Conservation (phyloP, 92 coral and sea anemone species). For the Virgularia gustaviana region DNA sequence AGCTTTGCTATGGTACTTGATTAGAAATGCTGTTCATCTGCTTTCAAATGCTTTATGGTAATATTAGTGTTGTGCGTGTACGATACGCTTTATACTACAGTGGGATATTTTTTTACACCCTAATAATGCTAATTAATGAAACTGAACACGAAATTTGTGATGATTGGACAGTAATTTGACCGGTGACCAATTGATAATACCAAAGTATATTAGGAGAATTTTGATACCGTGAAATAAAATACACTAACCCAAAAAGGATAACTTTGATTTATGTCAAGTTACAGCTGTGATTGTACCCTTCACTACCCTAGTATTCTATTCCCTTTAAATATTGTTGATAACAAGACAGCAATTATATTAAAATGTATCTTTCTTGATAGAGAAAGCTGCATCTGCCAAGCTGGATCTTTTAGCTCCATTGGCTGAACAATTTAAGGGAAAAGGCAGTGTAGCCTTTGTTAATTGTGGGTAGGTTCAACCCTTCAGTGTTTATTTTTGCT, state of each 20-base stretch:
- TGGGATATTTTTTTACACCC: not conserved
- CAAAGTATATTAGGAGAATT: not conserved
- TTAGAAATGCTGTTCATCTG: not conserved
- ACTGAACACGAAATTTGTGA: not conserved
- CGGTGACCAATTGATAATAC: too few relatives aligned
- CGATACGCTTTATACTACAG: not conserved
- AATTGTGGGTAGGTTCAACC: constrained; percentile 84
- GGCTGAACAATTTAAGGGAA: constrained; percentile 77
- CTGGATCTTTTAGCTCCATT: constrained; percentile 63
- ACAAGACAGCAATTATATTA: too few relatives aligned
- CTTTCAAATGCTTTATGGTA: too few relatives aligned
- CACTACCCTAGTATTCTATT: too few relatives aligned
- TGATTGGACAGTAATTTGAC: not conserved
- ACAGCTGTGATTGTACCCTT: too few relatives aligned
- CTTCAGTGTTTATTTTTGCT: not conserved
- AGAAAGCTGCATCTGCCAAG: constrained; percentile 67
- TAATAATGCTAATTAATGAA: not conserved
- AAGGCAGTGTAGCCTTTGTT: constrained; percentile 80
- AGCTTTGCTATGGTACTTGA: not conserved
- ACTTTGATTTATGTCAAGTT: too few relatives aligned
- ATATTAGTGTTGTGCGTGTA: not conserved
- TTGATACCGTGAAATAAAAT: too few relatives aligned
- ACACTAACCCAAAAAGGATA: too few relatives aligned
- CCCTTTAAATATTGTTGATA: too few relatives aligned
- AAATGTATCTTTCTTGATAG: constrained; percentile 30